Base-by-base conservation (phyloP, 2,888 invertebrate species). In the Tholera decimalis region DNA sequence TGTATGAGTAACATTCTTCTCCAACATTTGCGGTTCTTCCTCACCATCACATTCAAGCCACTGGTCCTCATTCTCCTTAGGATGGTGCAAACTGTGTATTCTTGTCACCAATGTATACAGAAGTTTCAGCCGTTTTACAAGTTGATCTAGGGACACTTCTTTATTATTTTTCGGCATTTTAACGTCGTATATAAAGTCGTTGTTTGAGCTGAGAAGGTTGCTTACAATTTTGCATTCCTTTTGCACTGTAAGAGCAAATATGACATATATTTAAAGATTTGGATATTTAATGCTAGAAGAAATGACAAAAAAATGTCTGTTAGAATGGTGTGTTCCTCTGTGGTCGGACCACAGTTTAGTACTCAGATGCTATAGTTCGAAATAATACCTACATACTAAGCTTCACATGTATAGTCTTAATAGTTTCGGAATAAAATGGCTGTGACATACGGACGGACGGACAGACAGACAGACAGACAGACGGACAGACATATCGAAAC, bases 181-280 rank as follows among this genome's bases (percentile, higher is more conserved):
- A 7, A 89, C 73, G 5, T 89, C 82, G 51, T 89, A 92, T 1
- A 83, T 28, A 54, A 86, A 90, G 69, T 92, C 91, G 0, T 77
- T 75, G 2, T 80, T 67, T 0, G 86, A 71, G 51, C 86, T 83
- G 11, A 94, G 77, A 11, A 92, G 77, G 60, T 94, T 91, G 73
- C 89, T 92, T 0, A 95, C 95, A 3, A 93, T 88, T 84, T 93
- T 94, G 73, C 95, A 95, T 81, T 95, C 95, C 26, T 81, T 83
- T 86, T 89, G 89, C 22, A 89, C 95, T 95, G 87, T 30, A 83
- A 80, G 11, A 35, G 35, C 15, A 6, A 35, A 35, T n/a, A 30
- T 30, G 30, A 9, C 30, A 30, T 35, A 35, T 15, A 15, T 13
- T 3, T 13, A 13, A 13, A 0, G 13, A 15, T 35, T 35, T 15